Conservation (phyloP, 2,113 vertebrate genomes). For the Phalacrocorax brasilianus region DNA sequence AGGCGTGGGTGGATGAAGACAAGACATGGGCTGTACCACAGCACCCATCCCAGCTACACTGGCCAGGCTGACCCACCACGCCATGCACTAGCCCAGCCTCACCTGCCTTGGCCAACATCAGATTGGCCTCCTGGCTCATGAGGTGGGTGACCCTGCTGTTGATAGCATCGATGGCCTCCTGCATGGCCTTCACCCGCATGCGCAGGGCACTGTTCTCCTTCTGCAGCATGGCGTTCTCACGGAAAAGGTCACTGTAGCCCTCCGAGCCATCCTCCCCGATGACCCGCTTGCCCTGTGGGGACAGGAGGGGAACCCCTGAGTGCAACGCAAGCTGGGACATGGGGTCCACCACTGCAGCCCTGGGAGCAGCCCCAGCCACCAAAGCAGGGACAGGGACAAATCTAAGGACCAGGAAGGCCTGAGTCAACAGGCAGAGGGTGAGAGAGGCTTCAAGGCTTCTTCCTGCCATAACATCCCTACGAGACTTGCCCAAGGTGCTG, state of each 20-base stretch:
- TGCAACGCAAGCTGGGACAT: neutral
- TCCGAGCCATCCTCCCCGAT: conserved; percentile 86
- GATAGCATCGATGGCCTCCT: conserved; percentile 95
- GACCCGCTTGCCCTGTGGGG: conserved; percentile 88
- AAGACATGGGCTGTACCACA: rapidly evolving
- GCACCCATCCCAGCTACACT: neutral
- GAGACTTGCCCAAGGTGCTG: neutral
- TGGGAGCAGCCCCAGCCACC: neutral
- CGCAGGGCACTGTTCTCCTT: conserved; percentile 88
- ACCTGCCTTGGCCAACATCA: conserved; percentile 92
- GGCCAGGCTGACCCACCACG: rapidly evolving
- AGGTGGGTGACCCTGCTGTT: conserved; percentile 91
- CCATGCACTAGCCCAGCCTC: neutral
- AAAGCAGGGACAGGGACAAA: neutral
- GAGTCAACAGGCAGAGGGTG: neutral
- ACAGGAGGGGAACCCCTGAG: neutral
- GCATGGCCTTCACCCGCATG: conserved; percentile 95
- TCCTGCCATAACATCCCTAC: neutral
- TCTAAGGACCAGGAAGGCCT: neutral
- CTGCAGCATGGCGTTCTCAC: conserved; percentile 91
- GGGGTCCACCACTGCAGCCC: neutral
- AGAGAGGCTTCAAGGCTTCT: neutral
- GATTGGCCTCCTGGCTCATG: conserved; percentile 90
- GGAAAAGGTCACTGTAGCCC: conserved; percentile 90
- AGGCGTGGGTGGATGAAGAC: neutral